phyloP scores from a whole-genome alignment of 1,140 invertebrate species.

The Brachionus sp. region DNA sequence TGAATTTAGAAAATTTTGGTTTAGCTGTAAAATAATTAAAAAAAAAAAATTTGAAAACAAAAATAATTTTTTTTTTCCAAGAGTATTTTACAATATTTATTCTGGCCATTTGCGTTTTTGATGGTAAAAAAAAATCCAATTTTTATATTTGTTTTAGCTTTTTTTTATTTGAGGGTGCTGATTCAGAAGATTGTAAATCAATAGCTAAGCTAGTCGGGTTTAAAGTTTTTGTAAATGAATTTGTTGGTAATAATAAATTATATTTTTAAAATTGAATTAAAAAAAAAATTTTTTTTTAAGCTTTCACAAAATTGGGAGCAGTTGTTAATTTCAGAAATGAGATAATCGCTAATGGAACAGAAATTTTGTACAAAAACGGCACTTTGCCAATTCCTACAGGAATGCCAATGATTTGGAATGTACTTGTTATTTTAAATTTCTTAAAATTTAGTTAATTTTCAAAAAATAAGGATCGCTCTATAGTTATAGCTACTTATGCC shows the following conservation, averaged over 20 bases:
- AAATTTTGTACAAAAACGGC: not conserved
- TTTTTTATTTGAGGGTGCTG: not conserved
- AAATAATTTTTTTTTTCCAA: not conserved
- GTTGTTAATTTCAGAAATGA: constrained; percentile 8
- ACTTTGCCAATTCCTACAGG: not conserved
- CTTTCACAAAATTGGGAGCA: constrained; percentile 39
- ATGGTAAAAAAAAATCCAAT: not conserved
- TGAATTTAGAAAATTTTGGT: constrained; percentile 47
- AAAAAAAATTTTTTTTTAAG: not conserved
- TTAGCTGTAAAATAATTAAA: not conserved
- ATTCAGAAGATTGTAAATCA: constrained; percentile 10
- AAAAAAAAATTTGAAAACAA: not conserved
- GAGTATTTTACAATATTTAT: constrained; percentile 40
- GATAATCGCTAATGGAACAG: constrained; percentile 27
- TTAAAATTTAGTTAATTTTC: not conserved
- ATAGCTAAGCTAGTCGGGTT: constrained; percentile 8
- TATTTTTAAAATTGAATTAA: too few species aligned
- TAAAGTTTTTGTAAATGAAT: constrained; percentile 45
- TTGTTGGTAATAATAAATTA: constrained; percentile 33
- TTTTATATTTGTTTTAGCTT: not conserved
- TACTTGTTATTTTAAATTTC: not conserved
- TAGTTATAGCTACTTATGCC: constrained; percentile 83
- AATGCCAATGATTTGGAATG: constrained; percentile 44
- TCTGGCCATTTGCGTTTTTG: constrained; percentile 45
- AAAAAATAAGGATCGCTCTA: constrained; percentile 61